Evolutionary conservation across 2,797 vertebrate species (phyloP).

Genomic region (Acrossocheilus wenchowensis): DNA sequence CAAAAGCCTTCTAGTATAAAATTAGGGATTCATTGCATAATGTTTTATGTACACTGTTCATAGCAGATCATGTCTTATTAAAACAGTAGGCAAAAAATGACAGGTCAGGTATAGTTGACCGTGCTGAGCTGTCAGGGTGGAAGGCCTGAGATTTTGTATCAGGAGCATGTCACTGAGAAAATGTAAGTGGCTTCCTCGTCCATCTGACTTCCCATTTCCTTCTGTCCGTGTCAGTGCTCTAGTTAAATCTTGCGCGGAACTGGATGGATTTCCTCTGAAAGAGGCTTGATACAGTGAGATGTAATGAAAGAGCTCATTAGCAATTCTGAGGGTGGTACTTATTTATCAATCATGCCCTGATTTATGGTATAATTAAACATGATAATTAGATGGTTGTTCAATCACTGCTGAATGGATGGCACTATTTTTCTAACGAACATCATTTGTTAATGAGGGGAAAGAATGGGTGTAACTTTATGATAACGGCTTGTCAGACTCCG

Average conservation of each 20-base stretch:
- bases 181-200: background rate
- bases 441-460: conserved; percentile 63
- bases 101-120: background rate
- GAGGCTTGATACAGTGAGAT: conserved; percentile 43
- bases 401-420: conserved; percentile 58
- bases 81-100: background rate
- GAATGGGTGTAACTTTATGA: conserved; percentile 56
- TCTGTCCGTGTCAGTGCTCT: background rate
- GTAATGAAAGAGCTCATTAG: conserved; percentile 55
- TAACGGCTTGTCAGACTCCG: conserved; percentile 54
- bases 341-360: conserved; percentile 59
- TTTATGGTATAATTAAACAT: conserved; percentile 62
- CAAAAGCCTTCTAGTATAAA: background rate
- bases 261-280: conserved; percentile 36
- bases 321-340: conserved; percentile 50
- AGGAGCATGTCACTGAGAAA: conserved; percentile 25
- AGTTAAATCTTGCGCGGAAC: conserved; percentile 11
- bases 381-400: conserved; percentile 63
- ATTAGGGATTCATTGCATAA: background rate
- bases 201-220: conserved; percentile 31
- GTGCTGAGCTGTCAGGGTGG: background rate
- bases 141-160: background rate
- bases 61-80: background rate
- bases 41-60: background rate
- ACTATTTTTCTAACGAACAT: conserved; percentile 61